phyloP scores from a whole-genome alignment of 2,797 vertebrate species.

The Rhinoraja longicauda region DNA sequence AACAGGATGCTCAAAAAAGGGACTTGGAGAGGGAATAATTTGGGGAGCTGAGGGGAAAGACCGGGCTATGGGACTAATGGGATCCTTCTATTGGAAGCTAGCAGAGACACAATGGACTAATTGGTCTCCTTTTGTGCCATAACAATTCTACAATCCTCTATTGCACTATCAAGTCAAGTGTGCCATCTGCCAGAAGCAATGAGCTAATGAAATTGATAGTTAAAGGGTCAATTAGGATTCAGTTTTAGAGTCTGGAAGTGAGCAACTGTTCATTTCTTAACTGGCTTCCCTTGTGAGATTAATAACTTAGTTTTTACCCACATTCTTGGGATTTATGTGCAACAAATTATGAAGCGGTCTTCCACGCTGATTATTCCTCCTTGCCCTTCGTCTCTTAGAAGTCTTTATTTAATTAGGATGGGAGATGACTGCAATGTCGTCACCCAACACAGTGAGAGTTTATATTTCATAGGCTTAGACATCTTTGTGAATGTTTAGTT shows the following conservation, averaged over 20 bases:
- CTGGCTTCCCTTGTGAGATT: background rate
- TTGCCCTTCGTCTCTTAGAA: background rate
- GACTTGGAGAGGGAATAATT: too few relatives aligned
- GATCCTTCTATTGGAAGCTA: too few relatives aligned
- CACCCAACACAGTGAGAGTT: background rate
- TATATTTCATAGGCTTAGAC: background rate
- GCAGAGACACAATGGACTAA: too few relatives aligned
- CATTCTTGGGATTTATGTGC: background rate
- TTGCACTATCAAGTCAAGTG: too few relatives aligned
- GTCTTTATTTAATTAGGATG: background rate
- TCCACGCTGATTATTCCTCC: background rate
- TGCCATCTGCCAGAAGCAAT: background rate
- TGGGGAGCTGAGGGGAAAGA: too few relatives aligned
- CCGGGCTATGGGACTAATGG: too few relatives aligned
- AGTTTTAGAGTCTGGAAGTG: background rate
- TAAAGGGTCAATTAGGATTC: background rate
- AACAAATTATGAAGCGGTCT: background rate
- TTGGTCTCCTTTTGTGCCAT: too few relatives aligned
- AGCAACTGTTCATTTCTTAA: background rate
- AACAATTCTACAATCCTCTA: too few relatives aligned
- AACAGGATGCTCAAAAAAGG: too few relatives aligned
- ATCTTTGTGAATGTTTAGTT: background rate
- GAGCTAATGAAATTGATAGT: slow-evolving; percentile 3
- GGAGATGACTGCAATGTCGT: background rate
- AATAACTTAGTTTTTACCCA: background rate